A percentile compares a stretch with the other conserved stretches of the same genome.
Evolutionary conservation across 2,113 vertebrate species (phyloP).

Genomic region (Nesogale talazaci): DNA sequence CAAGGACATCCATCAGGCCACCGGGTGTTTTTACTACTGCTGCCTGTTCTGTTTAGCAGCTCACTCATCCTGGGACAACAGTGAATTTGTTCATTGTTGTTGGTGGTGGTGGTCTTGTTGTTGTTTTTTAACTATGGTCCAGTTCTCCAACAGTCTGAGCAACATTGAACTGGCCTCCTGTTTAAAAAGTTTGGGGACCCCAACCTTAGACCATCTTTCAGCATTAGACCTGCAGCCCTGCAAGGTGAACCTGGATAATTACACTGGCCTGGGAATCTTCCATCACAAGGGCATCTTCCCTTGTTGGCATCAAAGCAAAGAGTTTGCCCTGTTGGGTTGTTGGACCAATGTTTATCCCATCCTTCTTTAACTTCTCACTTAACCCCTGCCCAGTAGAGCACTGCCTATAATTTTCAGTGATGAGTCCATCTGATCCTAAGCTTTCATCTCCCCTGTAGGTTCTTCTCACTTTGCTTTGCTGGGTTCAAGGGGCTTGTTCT

Average conservation of each 20-base stretch:
- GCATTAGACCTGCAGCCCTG: neutral
- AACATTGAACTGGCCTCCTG: no score
- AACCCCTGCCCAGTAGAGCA: neutral
- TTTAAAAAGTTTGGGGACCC: no score
- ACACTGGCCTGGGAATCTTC: neutral
- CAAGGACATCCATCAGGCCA: no score
- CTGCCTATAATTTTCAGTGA: neutral
- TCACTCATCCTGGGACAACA: no score
- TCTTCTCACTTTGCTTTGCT: conserved; percentile 21
- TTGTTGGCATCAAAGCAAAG: neutral
- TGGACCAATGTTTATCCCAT: neutral
- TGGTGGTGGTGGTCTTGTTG: no score
- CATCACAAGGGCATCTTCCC: neutral
- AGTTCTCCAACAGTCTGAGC: no score
- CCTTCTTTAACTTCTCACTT: neutral
- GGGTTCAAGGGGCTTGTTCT: neutral
- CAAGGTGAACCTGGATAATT: neutral
- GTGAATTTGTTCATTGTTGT: no score
- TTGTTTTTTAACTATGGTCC: no score
- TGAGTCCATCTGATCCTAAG: neutral
- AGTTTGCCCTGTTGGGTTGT: neutral
- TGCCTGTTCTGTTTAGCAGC: no score
- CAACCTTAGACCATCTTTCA: neutral
- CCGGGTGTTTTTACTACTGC: no score
- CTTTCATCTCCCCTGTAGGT: neutral